Percentiles rank a stretch among this genome's conserved stretches.
These are phyloP conservation scores for Xanthia icteritia DNA, from an alignment of 2,888 invertebrate genomes.

Conservation along the genomic window DNA sequence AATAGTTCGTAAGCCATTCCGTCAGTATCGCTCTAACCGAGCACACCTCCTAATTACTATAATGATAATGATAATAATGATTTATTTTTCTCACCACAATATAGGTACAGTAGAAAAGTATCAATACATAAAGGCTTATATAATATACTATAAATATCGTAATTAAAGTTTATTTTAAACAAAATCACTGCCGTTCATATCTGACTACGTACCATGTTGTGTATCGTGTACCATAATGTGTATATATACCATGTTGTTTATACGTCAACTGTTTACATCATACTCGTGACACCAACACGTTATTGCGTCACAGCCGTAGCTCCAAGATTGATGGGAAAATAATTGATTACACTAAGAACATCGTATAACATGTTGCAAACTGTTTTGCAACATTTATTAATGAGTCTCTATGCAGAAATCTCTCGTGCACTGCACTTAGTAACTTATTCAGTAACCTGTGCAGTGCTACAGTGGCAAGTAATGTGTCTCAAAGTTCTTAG, in stretches of 20 bases:
- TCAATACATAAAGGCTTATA: too few species aligned
- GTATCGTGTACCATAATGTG: neutral
- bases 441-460: too few species aligned
- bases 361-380: neutral
- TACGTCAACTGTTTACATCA: slow-evolving; percentile 27
- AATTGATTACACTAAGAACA: slow-evolving; percentile 26
- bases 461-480: neutral
- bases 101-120: too few species aligned
- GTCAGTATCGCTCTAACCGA: too few species aligned
- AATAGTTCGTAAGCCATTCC: too few species aligned
- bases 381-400: slow-evolving; percentile 7
- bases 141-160: too few species aligned
- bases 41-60: too few species aligned
- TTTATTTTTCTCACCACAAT: too few species aligned
- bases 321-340: slow-evolving; percentile 46
- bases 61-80: too few species aligned
- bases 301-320: slow-evolving; percentile 22
- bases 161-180: too few species aligned
- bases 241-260: neutral
- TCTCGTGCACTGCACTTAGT: neutral
- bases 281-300: slow-evolving; percentile 2
- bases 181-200: too few species aligned
- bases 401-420: neutral
- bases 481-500: neutral
- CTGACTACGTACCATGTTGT: too few species aligned